Conservation (phyloP, 2,888 invertebrate genomes). For the Amaurobius ferox region DNA sequence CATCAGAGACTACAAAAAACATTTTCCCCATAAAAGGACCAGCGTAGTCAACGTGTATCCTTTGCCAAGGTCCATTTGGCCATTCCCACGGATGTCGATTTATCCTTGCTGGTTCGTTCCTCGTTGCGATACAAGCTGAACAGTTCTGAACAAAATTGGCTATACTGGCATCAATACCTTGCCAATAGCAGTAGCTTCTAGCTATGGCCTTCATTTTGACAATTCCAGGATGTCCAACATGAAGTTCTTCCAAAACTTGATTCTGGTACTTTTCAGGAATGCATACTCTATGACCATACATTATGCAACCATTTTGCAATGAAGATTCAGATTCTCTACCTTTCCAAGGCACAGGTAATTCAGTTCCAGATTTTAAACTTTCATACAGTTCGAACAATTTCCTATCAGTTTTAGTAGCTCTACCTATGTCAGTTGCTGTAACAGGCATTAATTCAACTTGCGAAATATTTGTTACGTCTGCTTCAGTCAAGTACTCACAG, state of each 20-base stretch:
- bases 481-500: conserved; percentile 50
- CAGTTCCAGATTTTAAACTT: conserved; percentile 53
- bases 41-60: conserved; percentile 53
- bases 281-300: conserved; percentile 53
- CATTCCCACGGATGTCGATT: conserved; percentile 43
- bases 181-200: conserved; percentile 43
- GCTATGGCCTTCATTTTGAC: conserved; percentile 50
- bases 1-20: conserved; percentile 37
- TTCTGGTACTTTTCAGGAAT: conserved; percentile 52
- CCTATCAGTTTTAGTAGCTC: conserved; percentile 48
- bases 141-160: conserved; percentile 44
- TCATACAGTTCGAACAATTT: conserved; percentile 50
- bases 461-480: conserved; percentile 47
- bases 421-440: conserved; percentile 52
- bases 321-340: conserved; percentile 51
- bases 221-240: conserved; percentile 41
- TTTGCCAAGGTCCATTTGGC: conserved; percentile 32
- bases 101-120: conserved; percentile 41
- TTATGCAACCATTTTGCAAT: conserved; percentile 52
- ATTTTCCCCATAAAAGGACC: conserved; percentile 48
- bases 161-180: conserved; percentile 43
- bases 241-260: conserved; percentile 53
- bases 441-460: conserved; percentile 50
- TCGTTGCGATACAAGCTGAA: conserved; percentile 32
- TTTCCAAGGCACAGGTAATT: conserved; percentile 49